Percentiles rank a stretch among this genome's conserved stretches.
Conservation (phyloP, 2,888 invertebrate species). For the Leptogaster cylindrica region DNA sequence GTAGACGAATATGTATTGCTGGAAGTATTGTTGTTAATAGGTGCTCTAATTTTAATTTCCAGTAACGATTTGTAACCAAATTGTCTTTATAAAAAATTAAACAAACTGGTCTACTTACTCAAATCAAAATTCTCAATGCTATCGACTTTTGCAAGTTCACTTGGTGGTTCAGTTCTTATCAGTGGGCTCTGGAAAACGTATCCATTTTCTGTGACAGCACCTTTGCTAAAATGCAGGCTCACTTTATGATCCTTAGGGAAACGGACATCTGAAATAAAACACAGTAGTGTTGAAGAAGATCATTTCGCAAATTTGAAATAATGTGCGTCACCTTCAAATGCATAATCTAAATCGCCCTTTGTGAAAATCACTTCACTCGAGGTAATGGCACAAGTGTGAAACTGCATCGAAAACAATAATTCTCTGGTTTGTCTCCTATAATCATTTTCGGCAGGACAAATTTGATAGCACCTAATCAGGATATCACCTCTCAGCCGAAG, state of each 20-base stretch:
- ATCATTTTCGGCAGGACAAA: conserved; percentile 59
- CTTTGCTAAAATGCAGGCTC: conserved; percentile 49
- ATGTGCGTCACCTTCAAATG: conserved; percentile 72
- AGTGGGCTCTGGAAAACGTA: conserved; percentile 52
- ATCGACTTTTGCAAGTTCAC: conserved; percentile 49
- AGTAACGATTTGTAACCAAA: neutral
- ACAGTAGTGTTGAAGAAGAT: neutral
- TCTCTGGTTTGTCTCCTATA: conserved; percentile 60
- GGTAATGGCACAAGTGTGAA: conserved; percentile 92
- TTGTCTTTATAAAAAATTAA: neutral
- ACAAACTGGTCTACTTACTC: conserved; percentile 48
- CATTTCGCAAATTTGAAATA: neutral
- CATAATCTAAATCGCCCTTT: conserved; percentile 85
- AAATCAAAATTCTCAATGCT: conserved; percentile 51
- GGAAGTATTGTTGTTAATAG: no score
- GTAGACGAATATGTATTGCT: no score
- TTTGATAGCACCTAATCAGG: conserved; percentile 87
- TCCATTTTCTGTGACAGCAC: conserved; percentile 44
- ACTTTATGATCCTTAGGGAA: conserved; percentile 53
- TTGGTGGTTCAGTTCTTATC: conserved; percentile 50
- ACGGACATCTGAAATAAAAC: conserved; percentile 49
- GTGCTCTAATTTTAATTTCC: no score
- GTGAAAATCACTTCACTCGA: conserved; percentile 85
- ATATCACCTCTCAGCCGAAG: conserved; percentile 79
- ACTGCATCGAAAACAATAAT: conserved; percentile 86